Base-by-base conservation (phyloP, 2,888 invertebrate genomes). In the Limnephilus auricula region DNA sequence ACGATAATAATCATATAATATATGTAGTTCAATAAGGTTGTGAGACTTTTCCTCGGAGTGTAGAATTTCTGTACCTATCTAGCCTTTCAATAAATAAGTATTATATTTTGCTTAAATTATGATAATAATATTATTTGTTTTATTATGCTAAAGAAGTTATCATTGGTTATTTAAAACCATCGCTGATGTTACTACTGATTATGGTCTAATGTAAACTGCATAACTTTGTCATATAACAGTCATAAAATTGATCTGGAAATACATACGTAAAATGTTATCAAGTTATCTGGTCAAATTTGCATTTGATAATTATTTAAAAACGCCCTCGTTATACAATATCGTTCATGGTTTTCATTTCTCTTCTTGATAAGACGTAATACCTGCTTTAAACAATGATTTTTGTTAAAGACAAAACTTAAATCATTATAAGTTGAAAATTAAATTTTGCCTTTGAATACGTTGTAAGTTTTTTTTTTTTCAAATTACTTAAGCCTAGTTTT, bases 21-120 rank as follows among this genome's bases (percentile, higher is more conserved):
- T n/a, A n/a, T n/a, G 9, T 32, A 83, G 4, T 86, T 86, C 50
- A 86, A 40, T 86, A 86, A 65, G 86, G 86, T 86, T 86, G 86
- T 86, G 86, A 86, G 50, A 86, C 32, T 86, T 86, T 45, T 32
- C 86, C 86, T 86, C 45, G 31, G 86, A 86, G 45, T 31, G 30
- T 84, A 15, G 45, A 40, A 15, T 31, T 45, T 45, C 18, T 65
- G 65, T 65, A 65, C 65, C n/a, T 65, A 65, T 65, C 25, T n/a
- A 65, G 65, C 65, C 65, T 65, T 65, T 65, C n/a, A 65, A 9
- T 65, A 65, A 65, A 9, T 65, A 65, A 65, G 65, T 65, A 65
- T 65, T 65, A 25, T 65, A 65, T n/a, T 65, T 65, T 65, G 65
- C 65, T 65, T 65, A 45, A 40, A 45, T 37, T 4, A 50, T 50